phyloP scores from a whole-genome alignment of 2,113 vertebrate genomes.

The Chloropsis hardwickii region DNA sequence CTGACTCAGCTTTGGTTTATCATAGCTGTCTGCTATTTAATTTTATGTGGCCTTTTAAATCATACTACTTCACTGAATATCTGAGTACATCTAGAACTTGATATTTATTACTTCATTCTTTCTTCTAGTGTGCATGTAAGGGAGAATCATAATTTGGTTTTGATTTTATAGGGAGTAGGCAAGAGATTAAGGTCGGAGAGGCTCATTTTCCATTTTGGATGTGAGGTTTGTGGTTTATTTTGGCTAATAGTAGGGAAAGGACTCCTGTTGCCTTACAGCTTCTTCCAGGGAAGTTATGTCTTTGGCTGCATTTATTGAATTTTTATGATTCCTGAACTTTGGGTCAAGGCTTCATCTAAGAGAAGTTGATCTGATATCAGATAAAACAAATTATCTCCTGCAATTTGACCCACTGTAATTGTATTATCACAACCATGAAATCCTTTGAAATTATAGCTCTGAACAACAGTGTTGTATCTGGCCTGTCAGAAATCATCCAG shows the following conservation, averaged over 20 bases:
- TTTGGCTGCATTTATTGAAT: background rate
- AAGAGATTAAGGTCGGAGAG: background rate
- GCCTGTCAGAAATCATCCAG: background rate
- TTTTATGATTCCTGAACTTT: background rate
- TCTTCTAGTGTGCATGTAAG: background rate
- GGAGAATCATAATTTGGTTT: background rate
- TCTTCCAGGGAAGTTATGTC: background rate
- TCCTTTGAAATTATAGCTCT: background rate
- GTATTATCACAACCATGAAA: background rate
- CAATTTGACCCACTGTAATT: background rate
- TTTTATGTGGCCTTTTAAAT: background rate
- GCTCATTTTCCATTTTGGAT: background rate
- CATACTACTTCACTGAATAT: background rate
- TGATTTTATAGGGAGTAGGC: background rate
- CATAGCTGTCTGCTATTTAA: background rate
- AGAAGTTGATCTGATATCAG: background rate
- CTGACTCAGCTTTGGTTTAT: background rate
- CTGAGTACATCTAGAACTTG: background rate
- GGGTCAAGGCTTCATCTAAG: background rate
- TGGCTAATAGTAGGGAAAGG: background rate
- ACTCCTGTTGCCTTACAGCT: background rate
- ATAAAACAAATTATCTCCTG: background rate
- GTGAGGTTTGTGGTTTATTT: background rate
- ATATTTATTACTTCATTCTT: background rate
- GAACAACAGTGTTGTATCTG: background rate